phyloP scores from a whole-genome alignment of 2,797 vertebrate species.

The Gouania willdenowi region DNA sequence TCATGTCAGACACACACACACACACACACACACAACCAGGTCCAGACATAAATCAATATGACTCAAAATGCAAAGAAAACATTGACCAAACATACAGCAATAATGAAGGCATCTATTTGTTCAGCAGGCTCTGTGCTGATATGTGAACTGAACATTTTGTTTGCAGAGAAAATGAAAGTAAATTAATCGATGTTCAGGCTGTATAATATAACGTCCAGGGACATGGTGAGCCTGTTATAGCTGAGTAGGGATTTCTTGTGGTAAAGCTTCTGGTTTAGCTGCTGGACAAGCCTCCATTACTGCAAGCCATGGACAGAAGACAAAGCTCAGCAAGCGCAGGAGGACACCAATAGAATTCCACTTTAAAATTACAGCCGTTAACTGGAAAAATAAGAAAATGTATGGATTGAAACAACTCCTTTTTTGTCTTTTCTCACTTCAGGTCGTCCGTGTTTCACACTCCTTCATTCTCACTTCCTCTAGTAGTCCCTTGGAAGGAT shows the following conservation, averaged over 20 bases:
- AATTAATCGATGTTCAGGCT: constrained; percentile 59
- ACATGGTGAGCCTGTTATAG: constrained; percentile 35
- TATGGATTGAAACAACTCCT: constrained; percentile 14
- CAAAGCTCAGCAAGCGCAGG: constrained; percentile 2
- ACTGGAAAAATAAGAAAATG: constrained; percentile 37
- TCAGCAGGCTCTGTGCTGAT: constrained; percentile 46
- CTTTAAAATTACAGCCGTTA: constrained; percentile 9
- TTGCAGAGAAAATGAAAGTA: constrained; percentile 60
- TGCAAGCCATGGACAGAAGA: background rate
- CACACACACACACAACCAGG: constrained; percentile 10
- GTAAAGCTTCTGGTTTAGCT: constrained; percentile 17
- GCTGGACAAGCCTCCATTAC: constrained; percentile 29
- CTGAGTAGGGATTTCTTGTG: constrained; percentile 25
- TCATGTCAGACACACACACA: constrained; percentile 3
- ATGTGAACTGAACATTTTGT: constrained; percentile 57
- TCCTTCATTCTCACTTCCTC: constrained; percentile 24
- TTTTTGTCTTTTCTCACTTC: constrained; percentile 38
- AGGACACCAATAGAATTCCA: constrained; percentile 7
- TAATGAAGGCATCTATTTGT: constrained; percentile 65
- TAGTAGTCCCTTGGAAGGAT: constrained; percentile 52
- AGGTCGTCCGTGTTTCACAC: constrained; percentile 29
- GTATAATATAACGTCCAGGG: constrained; percentile 50
- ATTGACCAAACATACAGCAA: constrained; percentile 52
- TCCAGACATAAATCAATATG: constrained; percentile 58
- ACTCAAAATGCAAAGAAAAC: constrained; percentile 62